Evolutionary conservation across 1,140 invertebrate species (phyloP), one percentile per base, ranked within the genome.

Genomic region (Nasonia giraulti): DNA sequence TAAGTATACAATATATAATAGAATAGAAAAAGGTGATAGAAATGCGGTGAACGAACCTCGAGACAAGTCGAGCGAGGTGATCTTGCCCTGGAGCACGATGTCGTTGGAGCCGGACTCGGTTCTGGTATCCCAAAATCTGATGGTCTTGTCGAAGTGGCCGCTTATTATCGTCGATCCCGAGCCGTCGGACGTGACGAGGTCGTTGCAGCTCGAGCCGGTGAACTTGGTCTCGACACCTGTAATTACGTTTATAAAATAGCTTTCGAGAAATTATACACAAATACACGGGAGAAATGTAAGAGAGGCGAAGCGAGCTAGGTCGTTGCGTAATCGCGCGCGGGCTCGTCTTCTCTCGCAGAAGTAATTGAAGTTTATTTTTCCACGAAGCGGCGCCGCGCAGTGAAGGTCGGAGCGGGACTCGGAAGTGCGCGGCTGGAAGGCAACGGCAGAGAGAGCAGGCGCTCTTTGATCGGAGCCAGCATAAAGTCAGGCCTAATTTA

Each of bases 81-180:
- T 96, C 95, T 98, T 98, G 71, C 97, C 98, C 90, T 98, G 96
- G 31, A 99, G 94, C 69, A 96, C 90, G 85, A 99, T 96, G 91
- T 98, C 96, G 90, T 97, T 96, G 66, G 96, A 95, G 85, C 95
- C 96, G 84, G 95, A 95, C 87, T 97, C 96, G 2, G 96, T 96
- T 89, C 98, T 95, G 85, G 96, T 96, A 90, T 99, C 99, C 98
- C 98, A 99, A 92, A 99, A 99, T 66, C 98, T 94, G 89, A 99
- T 97, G 88, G 95, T 96, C 92, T 99, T 99, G 93, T 99, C 99
- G 93, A 98, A 99, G 94, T 99, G 99, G 20, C 98, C 98, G 88
- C 98, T 99, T 85, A 99, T 98, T 86, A 99, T 97, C 33, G 96
- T 97, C 17, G 97, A 96, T n/a, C 97, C 98, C 2, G 97, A 95